phyloP scores from a whole-genome alignment of 2,797 vertebrate genomes.

The Chelonia mydas region DNA sequence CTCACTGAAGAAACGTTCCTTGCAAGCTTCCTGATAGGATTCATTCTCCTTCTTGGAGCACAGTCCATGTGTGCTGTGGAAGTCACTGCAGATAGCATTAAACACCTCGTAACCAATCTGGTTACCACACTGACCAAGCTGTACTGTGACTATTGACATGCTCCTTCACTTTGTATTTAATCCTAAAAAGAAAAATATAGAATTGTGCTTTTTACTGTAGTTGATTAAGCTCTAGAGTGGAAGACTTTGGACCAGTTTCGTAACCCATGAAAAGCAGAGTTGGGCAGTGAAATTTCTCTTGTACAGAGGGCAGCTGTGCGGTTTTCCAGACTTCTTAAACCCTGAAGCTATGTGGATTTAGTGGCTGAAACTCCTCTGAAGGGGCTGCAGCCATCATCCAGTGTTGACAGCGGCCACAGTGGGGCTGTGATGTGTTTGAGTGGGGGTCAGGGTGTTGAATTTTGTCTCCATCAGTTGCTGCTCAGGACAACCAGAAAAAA shows the following conservation, averaged over 20 bases:
- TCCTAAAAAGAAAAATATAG: conserved; percentile 28
- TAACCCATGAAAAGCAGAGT: not conserved
- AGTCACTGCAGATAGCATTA: conserved; percentile 83
- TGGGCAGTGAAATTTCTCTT: not conserved
- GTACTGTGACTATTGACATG: conserved; percentile 93
- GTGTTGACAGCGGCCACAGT: not conserved
- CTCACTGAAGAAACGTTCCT: conserved; percentile 90
- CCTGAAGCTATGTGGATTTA: not conserved
- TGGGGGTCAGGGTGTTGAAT: not conserved
- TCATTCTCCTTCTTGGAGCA: conserved; percentile 80
- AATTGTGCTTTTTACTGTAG: not conserved
- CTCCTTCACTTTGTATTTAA: not conserved
- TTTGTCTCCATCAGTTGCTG: not conserved
- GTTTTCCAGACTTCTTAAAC: not conserved
- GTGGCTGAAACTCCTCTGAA: not conserved
- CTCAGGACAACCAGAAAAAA: not conserved
- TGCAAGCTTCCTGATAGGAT: conserved; percentile 80
- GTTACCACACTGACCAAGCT: conserved; percentile 98
- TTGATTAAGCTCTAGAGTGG: not conserved
- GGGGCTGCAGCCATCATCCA: not conserved
- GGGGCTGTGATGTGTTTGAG: not conserved
- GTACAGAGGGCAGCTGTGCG: not conserved
- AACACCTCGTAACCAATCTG: conserved; percentile 93
- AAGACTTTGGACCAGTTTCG: not conserved
- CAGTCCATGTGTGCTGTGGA: conserved; percentile 69